phyloP scores from a whole-genome alignment of 2,113 vertebrate genomes.

The Passer domesticus region DNA sequence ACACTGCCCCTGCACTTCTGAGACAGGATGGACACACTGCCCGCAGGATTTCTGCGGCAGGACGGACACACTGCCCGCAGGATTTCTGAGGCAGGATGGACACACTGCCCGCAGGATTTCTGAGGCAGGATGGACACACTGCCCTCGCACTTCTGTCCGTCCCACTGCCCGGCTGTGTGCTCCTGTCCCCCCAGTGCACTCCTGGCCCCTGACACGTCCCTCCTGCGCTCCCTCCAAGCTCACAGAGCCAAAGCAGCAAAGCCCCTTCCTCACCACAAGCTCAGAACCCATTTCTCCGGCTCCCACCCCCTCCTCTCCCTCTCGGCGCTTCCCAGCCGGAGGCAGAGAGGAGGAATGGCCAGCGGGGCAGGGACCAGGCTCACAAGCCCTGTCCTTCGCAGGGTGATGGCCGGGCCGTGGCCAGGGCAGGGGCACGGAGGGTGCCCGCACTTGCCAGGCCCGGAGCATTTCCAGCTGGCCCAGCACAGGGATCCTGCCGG shows the following conservation, averaged over 20 bases:
- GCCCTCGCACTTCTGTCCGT: background rate
- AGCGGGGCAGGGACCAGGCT: too few relatives aligned
- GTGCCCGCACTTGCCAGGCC: background rate
- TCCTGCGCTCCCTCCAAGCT: background rate
- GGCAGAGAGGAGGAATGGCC: rapidly evolving
- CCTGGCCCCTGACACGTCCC: background rate
- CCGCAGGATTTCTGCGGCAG: background rate
- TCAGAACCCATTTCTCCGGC: rapidly evolving
- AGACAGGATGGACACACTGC: rapidly evolving
- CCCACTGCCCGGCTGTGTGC: rapidly evolving
- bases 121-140: rapidly evolving
- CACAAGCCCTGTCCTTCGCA: rapidly evolving
- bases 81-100: background rate
- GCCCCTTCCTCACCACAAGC: background rate
- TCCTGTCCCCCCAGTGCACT: rapidly evolving
- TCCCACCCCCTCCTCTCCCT: background rate
- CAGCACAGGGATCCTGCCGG: rapidly evolving
- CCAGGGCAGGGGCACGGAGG: rapidly evolving
- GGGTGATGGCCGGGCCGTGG: background rate
- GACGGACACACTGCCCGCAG: rapidly evolving
- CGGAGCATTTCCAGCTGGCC: background rate
- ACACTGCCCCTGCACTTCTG: rapidly evolving
- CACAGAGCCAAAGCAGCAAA: background rate
- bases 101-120: rapidly evolving
- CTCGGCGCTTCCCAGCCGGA: rapidly evolving